Percentiles rank a stretch among this genome's conserved stretches.
Evolutionary conservation across 2,888 invertebrate species (phyloP).

Genomic region (Dasypolia templi): DNA sequence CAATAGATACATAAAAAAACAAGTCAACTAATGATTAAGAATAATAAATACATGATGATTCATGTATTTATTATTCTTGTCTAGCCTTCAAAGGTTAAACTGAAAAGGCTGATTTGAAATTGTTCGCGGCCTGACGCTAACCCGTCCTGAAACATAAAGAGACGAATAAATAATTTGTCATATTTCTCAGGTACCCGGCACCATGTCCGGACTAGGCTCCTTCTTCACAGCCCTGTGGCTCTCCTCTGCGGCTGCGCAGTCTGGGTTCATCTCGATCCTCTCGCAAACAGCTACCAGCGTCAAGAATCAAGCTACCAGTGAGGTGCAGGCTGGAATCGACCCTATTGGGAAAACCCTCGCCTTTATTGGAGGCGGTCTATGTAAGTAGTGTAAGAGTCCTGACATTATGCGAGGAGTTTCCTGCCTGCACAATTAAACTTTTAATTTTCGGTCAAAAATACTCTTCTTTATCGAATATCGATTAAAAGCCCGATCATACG

Average conservation of each 20-base stretch:
- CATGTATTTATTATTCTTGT: not conserved
- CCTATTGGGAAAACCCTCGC: constrained; percentile 49
- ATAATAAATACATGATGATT: not conserved
- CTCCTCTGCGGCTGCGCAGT: constrained; percentile 42
- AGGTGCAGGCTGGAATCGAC: constrained; percentile 34
- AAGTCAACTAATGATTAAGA: not conserved
- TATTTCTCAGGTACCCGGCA: constrained; percentile 26
- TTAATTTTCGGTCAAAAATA: not conserved
- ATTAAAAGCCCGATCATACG: not conserved
- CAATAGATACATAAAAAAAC: not conserved
- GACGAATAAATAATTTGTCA: not conserved
- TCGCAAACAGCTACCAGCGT: not conserved
- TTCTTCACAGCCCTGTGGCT: constrained; percentile 42
- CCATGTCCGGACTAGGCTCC: constrained; percentile 35
- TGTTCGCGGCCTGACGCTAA: not conserved
- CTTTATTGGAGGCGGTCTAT: constrained; percentile 36
- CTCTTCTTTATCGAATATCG: not conserved
- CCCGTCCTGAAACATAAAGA: not conserved
- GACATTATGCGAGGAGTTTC: not conserved
- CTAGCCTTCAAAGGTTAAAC: not conserved
- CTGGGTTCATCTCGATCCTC: not conserved
- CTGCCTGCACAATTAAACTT: not conserved
- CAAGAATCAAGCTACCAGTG: constrained; percentile 1
- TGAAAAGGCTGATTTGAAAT: not conserved
- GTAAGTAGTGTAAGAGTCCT: constrained; percentile 47